Evolutionary conservation across 2,113 vertebrate species (phyloP), one percentile per base, ranked within the genome.

Genomic region (Rhinopomastus cyanomelas): DNA sequence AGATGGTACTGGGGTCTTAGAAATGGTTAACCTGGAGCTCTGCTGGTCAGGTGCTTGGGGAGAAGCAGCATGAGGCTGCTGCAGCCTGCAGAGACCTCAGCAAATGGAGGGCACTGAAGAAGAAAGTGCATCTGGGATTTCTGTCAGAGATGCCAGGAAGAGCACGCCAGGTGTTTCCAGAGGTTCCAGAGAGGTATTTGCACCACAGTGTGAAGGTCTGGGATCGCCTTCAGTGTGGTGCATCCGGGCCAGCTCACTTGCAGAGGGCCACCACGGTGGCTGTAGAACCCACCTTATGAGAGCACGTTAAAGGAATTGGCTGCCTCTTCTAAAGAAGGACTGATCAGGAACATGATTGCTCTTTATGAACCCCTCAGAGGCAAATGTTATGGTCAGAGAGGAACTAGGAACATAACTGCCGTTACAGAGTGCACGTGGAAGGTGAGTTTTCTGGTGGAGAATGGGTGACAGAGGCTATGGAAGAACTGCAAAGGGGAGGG

Each of bases 221-320:
- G 76, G 77, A 25, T 25, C 7, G 49, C 80, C 60, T 25, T 56
- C 19, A 14, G 26, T 2, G 46, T 3, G 49, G 34, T 30, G 56
- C 52, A 14, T 18, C 55, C 39, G 69, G 51, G 29, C 1, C 69
- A 84, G 71, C 42, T 59, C 67, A 14, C 26, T 6, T 21, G 56
- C 22, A 19, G 10, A 0, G 0, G 37, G 37, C 16, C 30, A 23
- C 62, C 59, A 9, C 1, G 5, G 32, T 16, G 51, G 48, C 39
- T 53, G 51, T 8, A 55, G 59, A 32, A 48, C 9, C 12, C 49
- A 8, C 7, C 23, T 10, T 3, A 0, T 3, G 20, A 51, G 80
- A 42, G 6, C 15, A 55, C 10, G 4, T n/a, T 5, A 53, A 71
- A 26, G 32, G 25, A 57, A 12, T 32, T 56, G 75, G 51, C 32